Percentiles rank a stretch among this genome's conserved stretches.
phyloP scores from a whole-genome alignment of 2,113 vertebrate species.

The Etheostoma spectabile region DNA sequence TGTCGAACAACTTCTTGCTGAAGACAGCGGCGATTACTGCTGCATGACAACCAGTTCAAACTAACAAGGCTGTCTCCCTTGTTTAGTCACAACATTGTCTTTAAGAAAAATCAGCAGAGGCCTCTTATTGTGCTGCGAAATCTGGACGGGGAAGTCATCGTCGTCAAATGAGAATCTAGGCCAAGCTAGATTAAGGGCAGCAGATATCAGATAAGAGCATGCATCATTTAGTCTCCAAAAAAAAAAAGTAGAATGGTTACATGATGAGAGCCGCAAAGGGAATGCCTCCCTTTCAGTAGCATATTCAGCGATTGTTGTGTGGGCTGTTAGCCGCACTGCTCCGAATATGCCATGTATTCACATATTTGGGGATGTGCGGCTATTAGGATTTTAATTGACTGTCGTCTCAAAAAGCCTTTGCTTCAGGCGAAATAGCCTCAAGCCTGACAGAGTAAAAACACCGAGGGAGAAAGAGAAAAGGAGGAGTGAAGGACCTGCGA shows the following conservation, averaged over 20 bases:
- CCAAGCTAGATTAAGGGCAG: constrained; percentile 45
- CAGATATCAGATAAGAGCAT: constrained; percentile 49
- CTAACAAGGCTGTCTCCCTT: constrained; percentile 28
- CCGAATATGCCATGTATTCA: constrained; percentile 22
- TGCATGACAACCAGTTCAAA: constrained; percentile 61
- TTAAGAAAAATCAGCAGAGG: constrained; percentile 32
- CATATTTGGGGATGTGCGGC: constrained; percentile 27
- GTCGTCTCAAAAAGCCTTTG: constrained; percentile 40
- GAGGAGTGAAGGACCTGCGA: constrained; percentile 44
- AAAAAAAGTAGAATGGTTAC: constrained; percentile 24
- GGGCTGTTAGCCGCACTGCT: constrained; percentile 10
- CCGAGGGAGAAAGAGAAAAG: constrained; percentile 14
- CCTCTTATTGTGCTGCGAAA: constrained; percentile 24
- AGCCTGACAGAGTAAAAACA: constrained; percentile 55
- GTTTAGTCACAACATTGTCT: constrained; percentile 23
- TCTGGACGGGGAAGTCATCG: constrained; percentile 23
- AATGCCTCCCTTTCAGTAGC: constrained; percentile 4
- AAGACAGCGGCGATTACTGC: constrained; percentile 52
- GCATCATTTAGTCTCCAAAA: constrained; percentile 25
- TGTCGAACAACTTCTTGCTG: constrained; percentile 51
- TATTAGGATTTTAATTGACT: constrained; percentile 59
- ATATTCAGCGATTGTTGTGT: constrained; percentile 22
- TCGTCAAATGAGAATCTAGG: constrained; percentile 55
- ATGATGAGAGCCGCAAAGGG: constrained; percentile 19
- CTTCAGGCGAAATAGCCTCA: constrained; percentile 50